Evolutionary conservation across 64 coral and sea anemone species (phyloP).

Genomic region (Montipora capricornis): DNA sequence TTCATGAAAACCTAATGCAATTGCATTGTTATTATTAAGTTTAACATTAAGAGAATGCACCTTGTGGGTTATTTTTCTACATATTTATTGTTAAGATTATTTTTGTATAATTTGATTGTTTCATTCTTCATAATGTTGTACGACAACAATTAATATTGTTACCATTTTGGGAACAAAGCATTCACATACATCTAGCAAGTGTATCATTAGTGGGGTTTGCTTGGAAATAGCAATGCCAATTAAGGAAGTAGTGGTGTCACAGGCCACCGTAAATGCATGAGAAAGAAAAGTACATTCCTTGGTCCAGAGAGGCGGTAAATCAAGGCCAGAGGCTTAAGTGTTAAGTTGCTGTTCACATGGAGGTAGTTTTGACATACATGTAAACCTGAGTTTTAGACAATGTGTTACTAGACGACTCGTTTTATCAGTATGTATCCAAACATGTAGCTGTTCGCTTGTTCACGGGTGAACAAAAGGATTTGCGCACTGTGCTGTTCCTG

Average conservation of each 20-base stretch:
- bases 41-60: neutral
- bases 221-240: neutral
- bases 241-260: neutral
- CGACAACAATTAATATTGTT: neutral
- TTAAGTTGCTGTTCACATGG: neutral
- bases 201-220: neutral
- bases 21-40: neutral
- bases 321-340: neutral
- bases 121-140: neutral
- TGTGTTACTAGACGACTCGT: neutral
- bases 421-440: neutral
- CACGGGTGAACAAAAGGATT: neutral
- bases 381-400: neutral
- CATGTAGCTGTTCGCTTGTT: neutral
- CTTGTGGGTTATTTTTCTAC: neutral
- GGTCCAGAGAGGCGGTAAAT: neutral
- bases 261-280: neutral
- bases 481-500: neutral
- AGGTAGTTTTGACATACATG: neutral
- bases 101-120: neutral
- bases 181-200: neutral
- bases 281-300: neutral
- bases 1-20: neutral
- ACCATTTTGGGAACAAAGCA: neutral
- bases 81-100: neutral